A percentile compares a stretch with the other conserved stretches of the same genome.
phyloP scores from a whole-genome alignment of 2,113 vertebrate species.

The Pterocles gutturalis region DNA sequence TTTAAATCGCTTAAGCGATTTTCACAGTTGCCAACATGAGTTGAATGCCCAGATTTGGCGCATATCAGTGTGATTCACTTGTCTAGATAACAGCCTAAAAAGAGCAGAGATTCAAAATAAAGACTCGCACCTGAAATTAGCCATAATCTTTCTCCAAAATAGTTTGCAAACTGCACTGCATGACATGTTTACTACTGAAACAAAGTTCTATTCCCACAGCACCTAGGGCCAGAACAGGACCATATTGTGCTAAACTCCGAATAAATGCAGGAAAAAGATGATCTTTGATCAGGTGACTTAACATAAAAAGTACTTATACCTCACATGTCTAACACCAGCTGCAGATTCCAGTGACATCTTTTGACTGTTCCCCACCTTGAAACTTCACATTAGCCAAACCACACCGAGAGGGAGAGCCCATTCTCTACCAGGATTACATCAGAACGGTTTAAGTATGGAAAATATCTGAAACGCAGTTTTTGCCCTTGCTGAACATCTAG shows the following conservation, averaged over 20 bases:
- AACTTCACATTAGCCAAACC: not conserved
- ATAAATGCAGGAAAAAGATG: not conserved
- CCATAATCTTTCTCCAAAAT: not conserved
- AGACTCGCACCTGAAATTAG: not conserved
- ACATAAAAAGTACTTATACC: not conserved
- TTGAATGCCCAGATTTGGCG: not conserved
- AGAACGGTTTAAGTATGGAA: not conserved
- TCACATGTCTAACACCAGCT: not conserved
- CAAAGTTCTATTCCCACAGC: not conserved
- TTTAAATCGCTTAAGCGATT: not conserved
- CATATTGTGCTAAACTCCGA: not conserved
- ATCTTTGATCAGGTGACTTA: not conserved
- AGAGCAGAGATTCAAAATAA: not conserved
- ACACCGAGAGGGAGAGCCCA: not conserved
- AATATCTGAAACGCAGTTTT: not conserved
- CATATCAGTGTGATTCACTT: not conserved
- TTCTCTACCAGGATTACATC: not conserved
- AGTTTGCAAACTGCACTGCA: not conserved
- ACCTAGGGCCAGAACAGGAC: not conserved
- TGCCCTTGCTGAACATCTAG: not conserved
- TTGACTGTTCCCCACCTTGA: not conserved
- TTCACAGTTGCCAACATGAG: not conserved
- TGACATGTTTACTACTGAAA: not conserved
- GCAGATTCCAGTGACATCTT: not conserved
- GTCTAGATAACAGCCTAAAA: not conserved